These are phyloP conservation scores for Prunella himalayana DNA, from an alignment of 2,113 vertebrate genomes.

Conservation along the genomic window DNA sequence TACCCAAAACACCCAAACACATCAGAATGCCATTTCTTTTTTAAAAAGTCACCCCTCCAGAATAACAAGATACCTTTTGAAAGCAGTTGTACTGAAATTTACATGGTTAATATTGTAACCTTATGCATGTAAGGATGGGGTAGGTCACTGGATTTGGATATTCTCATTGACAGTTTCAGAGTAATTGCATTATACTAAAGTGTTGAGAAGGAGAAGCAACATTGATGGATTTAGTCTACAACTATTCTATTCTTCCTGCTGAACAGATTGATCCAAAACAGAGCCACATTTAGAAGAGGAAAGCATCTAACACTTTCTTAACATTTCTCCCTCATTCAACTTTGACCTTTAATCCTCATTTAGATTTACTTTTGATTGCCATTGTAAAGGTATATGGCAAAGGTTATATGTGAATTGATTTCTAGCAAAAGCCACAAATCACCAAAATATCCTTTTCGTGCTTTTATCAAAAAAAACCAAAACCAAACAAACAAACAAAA, in stretches of 20 bases:
- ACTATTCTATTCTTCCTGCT: background rate
- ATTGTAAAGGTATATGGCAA: background rate
- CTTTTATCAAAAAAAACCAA: background rate
- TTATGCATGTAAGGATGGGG: fast-evolving
- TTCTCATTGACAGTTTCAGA: background rate
- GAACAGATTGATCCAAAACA: background rate
- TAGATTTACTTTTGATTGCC: background rate
- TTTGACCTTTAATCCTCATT: background rate
- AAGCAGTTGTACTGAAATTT: background rate
- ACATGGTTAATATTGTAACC: background rate
- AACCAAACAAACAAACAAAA: too few species aligned
- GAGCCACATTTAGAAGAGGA: background rate
- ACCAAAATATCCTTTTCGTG: background rate
- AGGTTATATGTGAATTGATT: background rate
- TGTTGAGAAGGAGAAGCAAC: background rate
- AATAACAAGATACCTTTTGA: background rate
- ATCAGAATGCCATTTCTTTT: background rate
- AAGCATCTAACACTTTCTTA: background rate
- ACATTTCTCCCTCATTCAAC: background rate
- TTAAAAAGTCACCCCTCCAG: background rate
- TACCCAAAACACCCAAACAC: background rate
- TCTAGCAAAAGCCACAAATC: background rate
- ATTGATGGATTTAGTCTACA: background rate
- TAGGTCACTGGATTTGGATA: background rate
- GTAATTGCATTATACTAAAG: background rate